Evolutionary conservation across 2,888 invertebrate genomes (phyloP).

Genomic region (Dinocampus coccinellae): DNA sequence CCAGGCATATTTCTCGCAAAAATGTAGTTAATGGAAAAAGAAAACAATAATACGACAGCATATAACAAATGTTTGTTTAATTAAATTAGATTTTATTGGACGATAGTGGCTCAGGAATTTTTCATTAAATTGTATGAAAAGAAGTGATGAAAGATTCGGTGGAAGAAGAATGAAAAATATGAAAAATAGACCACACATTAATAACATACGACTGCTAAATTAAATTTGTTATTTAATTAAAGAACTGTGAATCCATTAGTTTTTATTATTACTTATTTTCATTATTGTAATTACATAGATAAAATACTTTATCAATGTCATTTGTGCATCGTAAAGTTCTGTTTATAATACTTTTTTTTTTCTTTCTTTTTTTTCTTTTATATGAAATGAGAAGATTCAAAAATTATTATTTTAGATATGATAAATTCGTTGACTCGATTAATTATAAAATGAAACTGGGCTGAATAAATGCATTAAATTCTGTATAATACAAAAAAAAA

Average conservation of each 20-base stretch:
- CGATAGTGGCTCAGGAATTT: neutral
- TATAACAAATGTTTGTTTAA: neutral
- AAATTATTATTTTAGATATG: constrained; percentile 26
- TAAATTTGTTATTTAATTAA: constrained; percentile 39
- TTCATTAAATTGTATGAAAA: constrained; percentile 9
- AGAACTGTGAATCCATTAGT: constrained; percentile 11
- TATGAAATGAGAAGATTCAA: constrained; percentile 38
- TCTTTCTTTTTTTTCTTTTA: too few relatives aligned
- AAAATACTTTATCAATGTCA: constrained; percentile 37
- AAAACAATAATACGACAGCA: neutral
- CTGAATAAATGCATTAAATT: constrained; percentile 22
- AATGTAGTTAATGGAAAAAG: neutral
- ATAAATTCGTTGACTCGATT: constrained; percentile 39
- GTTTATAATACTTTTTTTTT: constrained; percentile 36
- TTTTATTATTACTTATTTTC: neutral
- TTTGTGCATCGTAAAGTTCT: constrained; percentile 42
- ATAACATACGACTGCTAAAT: constrained; percentile 44
- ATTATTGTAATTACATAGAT: constrained; percentile 26
- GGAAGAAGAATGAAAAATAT: constrained; percentile 15
- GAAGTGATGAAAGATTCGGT: neutral
- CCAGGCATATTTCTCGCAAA: neutral
- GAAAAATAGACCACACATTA: constrained; percentile 36
- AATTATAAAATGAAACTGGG: constrained; percentile 34
- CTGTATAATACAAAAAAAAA: constrained; percentile 18
- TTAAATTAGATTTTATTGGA: neutral